Conservation (phyloP, 2,888 invertebrate species). For the Phaedon cochleariae region DNA sequence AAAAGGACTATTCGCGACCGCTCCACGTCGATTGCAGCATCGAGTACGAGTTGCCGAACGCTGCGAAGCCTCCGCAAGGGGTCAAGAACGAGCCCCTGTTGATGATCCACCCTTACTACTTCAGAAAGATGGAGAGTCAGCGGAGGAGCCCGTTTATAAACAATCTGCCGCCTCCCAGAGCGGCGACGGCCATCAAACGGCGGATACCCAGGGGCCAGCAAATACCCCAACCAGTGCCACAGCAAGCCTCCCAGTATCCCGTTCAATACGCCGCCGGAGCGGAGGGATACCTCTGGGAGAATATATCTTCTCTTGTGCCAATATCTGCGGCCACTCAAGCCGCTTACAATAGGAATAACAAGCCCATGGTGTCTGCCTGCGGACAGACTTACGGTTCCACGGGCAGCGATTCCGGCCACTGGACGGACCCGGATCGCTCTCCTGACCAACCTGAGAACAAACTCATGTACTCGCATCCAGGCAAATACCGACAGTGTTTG, state of each 20-base stretch:
- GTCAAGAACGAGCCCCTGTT: slow-evolving; percentile 83
- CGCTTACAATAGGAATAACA: slow-evolving; percentile 47
- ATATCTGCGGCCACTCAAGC: slow-evolving; percentile 52
- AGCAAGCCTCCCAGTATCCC: slow-evolving; percentile 56
- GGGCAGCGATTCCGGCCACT: slow-evolving; percentile 57
- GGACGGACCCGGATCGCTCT: slow-evolving; percentile 59
- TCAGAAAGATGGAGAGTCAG: slow-evolving; percentile 86
- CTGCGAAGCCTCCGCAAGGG: slow-evolving; percentile 86
- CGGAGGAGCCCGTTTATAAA: slow-evolving; percentile 84
- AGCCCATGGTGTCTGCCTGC: slow-evolving; percentile 62
- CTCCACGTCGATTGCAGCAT: slow-evolving; percentile 91
- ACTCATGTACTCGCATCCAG: slow-evolving; percentile 59
- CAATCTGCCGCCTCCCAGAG: slow-evolving; percentile 71
- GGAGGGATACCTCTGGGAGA: slow-evolving; percentile 56
- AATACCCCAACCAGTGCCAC: slow-evolving; percentile 57
- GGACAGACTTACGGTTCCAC: slow-evolving; percentile 55
- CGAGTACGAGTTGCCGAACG: slow-evolving; percentile 89
- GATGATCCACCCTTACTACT: slow-evolving; percentile 91
- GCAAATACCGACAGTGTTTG: slow-evolving; percentile 68
- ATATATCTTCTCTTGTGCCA: slow-evolving; percentile 58
- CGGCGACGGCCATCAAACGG: slow-evolving; percentile 46
- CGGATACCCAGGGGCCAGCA: slow-evolving; percentile 49
- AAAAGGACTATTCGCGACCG: slow-evolving; percentile 86
- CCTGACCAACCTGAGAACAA: slow-evolving; percentile 60
- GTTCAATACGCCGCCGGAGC: slow-evolving; percentile 43